A percentile compares a stretch with the other conserved stretches of the same genome.
phyloP scores from a whole-genome alignment of 92 coral and sea anemone genomes.

The Epizoanthus scotinus region DNA sequence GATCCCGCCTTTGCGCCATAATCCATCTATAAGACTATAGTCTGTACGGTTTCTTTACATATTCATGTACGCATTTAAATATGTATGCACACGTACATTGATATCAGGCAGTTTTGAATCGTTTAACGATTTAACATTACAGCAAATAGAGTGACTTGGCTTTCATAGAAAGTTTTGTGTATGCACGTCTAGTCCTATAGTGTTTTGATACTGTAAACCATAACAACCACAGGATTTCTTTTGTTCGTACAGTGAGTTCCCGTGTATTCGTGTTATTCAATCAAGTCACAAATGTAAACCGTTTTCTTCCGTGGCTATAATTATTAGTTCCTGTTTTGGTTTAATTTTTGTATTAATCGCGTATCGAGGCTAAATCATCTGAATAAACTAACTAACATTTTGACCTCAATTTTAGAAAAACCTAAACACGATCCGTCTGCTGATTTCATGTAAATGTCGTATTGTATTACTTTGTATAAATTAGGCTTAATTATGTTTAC shows the following conservation, averaged over 20 bases:
- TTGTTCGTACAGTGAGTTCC: not conserved
- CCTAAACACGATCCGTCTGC: no score
- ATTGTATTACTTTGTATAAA: no score
- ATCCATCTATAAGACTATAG: not conserved
- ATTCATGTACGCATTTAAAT: not conserved
- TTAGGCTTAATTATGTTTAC: no score
- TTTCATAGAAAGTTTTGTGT: not conserved
- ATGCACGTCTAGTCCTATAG: not conserved
- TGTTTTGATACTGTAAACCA: not conserved
- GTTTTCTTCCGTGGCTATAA: not conserved
- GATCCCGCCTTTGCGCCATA: constrained; percentile 19
- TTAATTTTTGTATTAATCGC: not conserved
- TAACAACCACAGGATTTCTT: not conserved
- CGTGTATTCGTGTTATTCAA: not conserved
- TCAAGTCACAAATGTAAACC: not conserved
- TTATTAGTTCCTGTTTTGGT: not conserved
- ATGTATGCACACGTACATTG: not conserved
- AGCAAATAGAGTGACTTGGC: no score
- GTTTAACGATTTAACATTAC: no score
- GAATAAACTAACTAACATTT: no score
- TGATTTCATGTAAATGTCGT: no score
- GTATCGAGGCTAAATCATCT: no score
- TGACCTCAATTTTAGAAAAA: no score
- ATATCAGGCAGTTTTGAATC: not conserved
- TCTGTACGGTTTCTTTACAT: constrained; percentile 6